These are phyloP conservation scores for Petroica traversi DNA, from an alignment of 2,113 vertebrate species.

Conservation along the genomic window DNA sequence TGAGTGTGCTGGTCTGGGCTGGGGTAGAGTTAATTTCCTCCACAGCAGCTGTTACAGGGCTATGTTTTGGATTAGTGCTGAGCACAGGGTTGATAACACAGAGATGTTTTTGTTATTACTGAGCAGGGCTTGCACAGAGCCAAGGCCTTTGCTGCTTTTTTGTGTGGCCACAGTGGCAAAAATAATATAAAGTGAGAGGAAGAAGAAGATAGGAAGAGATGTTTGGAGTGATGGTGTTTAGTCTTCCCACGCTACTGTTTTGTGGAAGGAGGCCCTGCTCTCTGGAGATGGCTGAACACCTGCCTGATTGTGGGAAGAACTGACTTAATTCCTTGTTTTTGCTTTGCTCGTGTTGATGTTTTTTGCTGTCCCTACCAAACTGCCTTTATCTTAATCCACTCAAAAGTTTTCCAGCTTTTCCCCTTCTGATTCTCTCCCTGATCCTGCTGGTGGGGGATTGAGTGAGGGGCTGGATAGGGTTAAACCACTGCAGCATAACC, in stretches of 20 bases:
- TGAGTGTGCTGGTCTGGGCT: neutral
- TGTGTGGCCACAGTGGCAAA: neutral
- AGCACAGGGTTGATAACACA: neutral
- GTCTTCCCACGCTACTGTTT: neutral
- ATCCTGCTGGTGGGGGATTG: neutral
- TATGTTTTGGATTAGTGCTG: neutral
- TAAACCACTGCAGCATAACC: neutral
- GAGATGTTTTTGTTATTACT: neutral
- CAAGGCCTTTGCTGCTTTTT: neutral
- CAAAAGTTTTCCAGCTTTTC: neutral
- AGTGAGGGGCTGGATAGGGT: neutral
- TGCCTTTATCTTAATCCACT: neutral
- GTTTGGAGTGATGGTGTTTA: neutral
- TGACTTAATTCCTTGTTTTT: neutral
- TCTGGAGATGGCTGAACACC: neutral
- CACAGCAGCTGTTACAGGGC: neutral
- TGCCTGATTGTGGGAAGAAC: neutral
- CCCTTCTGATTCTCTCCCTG: neutral
- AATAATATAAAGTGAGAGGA: neutral
- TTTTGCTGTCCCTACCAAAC: neutral
- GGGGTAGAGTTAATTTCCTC: neutral
- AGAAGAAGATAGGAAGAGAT: neutral
- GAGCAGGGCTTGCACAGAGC: neutral
- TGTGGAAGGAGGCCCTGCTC: neutral
- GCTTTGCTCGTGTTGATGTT: neutral